Conservation (phyloP, 2,797 vertebrate genomes). For the Thunnus albacares region DNA sequence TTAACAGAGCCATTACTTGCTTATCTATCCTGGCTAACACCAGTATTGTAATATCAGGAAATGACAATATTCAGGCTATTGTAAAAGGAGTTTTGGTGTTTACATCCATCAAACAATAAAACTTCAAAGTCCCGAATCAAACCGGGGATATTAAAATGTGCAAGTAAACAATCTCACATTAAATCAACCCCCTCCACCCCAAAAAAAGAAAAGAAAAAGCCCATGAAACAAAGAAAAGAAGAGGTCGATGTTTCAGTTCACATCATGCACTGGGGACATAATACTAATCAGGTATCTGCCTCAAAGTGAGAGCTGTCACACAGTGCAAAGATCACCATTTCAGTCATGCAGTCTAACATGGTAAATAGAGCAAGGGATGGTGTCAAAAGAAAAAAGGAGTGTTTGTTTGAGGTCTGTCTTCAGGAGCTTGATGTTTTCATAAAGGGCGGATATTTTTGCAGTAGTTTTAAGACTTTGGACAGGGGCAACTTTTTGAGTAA, state of each 20-base stretch:
- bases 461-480: slow-evolving; percentile 32
- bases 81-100: slow-evolving; percentile 42
- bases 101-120: slow-evolving; percentile 37
- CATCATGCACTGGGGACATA: slow-evolving; percentile 52
- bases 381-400: slow-evolving; percentile 11
- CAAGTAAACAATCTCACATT: slow-evolving; percentile 55
- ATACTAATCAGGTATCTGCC: slow-evolving; percentile 46
- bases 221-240: slow-evolving; percentile 25
- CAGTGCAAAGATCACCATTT: slow-evolving; percentile 66
- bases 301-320: slow-evolving; percentile 51
- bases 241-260: slow-evolving; percentile 50
- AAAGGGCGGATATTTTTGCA: slow-evolving; percentile 15
- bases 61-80: slow-evolving; percentile 56
- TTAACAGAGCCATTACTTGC: slow-evolving; percentile 40
- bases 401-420: slow-evolving; percentile 23
- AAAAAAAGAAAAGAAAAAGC: slow-evolving; percentile 12
- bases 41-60: slow-evolving; percentile 41
- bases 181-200: slow-evolving; percentile 43
- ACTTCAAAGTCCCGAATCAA: slow-evolving; percentile 18
- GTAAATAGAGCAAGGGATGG: slow-evolving; percentile 31
- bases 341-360: slow-evolving; percentile 61
- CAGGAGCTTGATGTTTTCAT: slow-evolving; percentile 13
- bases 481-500: slow-evolving; percentile 4
- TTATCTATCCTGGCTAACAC: slow-evolving; percentile 31
- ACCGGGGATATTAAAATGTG: slow-evolving; percentile 38